Base-by-base conservation (phyloP, 2,113 vertebrate species). In the Recurvirostra avosetta region DNA sequence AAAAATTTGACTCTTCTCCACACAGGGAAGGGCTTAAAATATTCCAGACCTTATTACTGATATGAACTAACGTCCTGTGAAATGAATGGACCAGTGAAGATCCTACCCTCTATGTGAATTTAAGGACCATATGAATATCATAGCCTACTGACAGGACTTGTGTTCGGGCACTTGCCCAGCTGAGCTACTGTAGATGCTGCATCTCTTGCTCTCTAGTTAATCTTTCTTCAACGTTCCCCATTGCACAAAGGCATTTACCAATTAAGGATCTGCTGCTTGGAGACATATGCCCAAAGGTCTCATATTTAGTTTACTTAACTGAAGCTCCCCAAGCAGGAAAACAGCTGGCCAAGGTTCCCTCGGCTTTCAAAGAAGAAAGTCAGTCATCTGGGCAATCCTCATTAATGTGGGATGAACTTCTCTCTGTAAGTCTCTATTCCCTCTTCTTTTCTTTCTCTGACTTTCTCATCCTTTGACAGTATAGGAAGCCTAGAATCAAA, bases 71-170 rank as follows among this genome's bases (percentile, higher is more conserved):
- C 1, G 2, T 19, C 17, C 11, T 72, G 3, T 68, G 40, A 56
- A 79, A 59, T 10, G 6, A 61, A 9, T 23, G 30, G 34, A 26
- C 12, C 16, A 43, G 45, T 13, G 53, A 79, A 59, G 36, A 82
- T 3, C 1, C 2, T 30, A 7, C 1, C 1, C 9, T 36, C 20
- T 58, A 1, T 21, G 38, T 29, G 52, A 63, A 3, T 49, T 87
- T 34, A 78, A 81, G 59, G 45, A 34, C 27, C 18, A 25, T 4
- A 20, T 14, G 15, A 27, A 47, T 47, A 59, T 40, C 29, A 8
- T 38, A 45, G 22, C 32, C 53, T 50, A 1, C n/a, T 55, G 34
- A n/a, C 47, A 86, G 34, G 18, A 68, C 22, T 49, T 56, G 22
- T 52, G 7, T 2, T 58, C 15, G 23, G 58, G 12, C 22, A 13